phyloP scores from a whole-genome alignment of 2,797 vertebrate species.

The Chrosomus eos region DNA sequence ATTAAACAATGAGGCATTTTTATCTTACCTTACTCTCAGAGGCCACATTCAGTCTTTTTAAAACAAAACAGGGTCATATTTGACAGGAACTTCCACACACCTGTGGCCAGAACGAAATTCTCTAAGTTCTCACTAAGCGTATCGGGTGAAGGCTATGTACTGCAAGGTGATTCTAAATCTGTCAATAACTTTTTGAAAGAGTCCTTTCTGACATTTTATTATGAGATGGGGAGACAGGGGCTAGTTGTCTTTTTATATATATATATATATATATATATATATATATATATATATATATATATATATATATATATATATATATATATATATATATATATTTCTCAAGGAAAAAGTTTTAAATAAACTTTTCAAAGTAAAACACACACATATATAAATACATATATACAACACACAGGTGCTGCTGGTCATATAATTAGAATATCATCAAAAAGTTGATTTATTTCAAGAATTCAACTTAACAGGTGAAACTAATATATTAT shows the following conservation, averaged over 20 bases:
- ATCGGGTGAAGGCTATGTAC: not conserved
- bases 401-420: no score
- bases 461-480: no score
- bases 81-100: slow-evolving; percentile 13
- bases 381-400: no score
- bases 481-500: no score
- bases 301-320: no score
- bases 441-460: no score
- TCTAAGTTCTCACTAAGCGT: no score
- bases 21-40: not conserved
- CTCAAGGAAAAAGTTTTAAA: not conserved
- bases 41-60: slow-evolving; percentile 6
- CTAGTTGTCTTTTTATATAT: not conserved
- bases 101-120: not conserved
- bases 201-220: not conserved
- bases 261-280: not conserved
- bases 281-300: not conserved
- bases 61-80: slow-evolving; percentile 11
- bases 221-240: not conserved
- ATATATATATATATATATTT: not conserved
- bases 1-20: not conserved
- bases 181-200: not conserved
- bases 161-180: not conserved
- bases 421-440: no score
- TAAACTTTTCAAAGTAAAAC: not conserved